A percentile compares a stretch with the other conserved stretches of the same genome.
These are phyloP conservation scores for Tachypleus tridentatus DNA, from an alignment of 1,140 invertebrate genomes.

Conservation along the genomic window DNA sequence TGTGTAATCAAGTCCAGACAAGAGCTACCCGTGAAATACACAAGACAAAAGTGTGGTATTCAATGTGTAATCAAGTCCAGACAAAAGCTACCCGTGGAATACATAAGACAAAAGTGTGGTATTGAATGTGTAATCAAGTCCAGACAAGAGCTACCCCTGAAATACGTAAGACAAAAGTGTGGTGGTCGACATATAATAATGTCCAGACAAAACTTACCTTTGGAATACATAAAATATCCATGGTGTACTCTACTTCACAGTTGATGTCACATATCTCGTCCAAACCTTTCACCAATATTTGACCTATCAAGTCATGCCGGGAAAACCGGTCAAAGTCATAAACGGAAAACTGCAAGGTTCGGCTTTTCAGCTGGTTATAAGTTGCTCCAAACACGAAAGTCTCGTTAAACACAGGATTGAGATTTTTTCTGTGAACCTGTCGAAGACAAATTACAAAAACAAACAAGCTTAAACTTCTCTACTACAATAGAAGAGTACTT, in stretches of 20 bases:
- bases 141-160: background rate
- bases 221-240: slow-evolving; percentile 59
- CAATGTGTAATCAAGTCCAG: too few species aligned
- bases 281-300: slow-evolving; percentile 62
- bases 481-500: too few species aligned
- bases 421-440: slow-evolving; percentile 29
- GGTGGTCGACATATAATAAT: too few species aligned
- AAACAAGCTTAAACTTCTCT: too few species aligned
- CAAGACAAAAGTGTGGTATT: too few species aligned
- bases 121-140: background rate
- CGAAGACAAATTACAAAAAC: too few species aligned
- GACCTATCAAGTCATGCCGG: slow-evolving; percentile 70
- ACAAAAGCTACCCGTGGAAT: too few species aligned
- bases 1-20: too few species aligned
- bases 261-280: slow-evolving; percentile 53
- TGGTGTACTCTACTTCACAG: slow-evolving; percentile 61
- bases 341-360: slow-evolving; percentile 68
- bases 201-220: slow-evolving; percentile 42
- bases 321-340: slow-evolving; percentile 84
- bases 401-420: slow-evolving; percentile 81
- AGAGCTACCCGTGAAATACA: slow-evolving; percentile 53
- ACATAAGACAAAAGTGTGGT: background rate
- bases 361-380: slow-evolving; percentile 53
- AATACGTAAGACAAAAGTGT: too few species aligned
- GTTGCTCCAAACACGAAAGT: slow-evolving; percentile 59